These are phyloP conservation scores for Scotopteryx bipunctaria DNA, from an alignment of 2,888 invertebrate genomes.

Conservation along the genomic window DNA sequence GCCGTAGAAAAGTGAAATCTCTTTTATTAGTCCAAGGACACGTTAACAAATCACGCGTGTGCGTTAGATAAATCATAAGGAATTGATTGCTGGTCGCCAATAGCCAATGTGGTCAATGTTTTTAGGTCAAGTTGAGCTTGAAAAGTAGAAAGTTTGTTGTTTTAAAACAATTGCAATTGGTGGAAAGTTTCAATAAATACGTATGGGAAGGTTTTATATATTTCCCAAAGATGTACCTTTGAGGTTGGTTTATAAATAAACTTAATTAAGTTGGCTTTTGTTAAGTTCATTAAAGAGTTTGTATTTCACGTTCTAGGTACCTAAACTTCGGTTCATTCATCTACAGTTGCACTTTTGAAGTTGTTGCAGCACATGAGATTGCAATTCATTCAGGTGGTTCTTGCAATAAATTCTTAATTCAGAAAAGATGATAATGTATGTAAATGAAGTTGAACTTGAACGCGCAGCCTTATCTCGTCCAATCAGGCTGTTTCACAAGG, in stretches of 20 bases:
- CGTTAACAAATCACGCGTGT: constrained; percentile 27
- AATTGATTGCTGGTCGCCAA: constrained; percentile 10
- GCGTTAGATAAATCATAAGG: constrained; percentile 11
- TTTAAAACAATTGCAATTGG: not conserved
- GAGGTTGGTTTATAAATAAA: too few relatives aligned
- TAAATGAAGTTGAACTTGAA: constrained; percentile 57
- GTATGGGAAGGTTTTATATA: not conserved
- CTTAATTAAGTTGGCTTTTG: too few relatives aligned
- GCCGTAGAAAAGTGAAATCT: constrained; percentile 38
- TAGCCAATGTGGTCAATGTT: constrained; percentile 24
- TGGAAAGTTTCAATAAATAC: too few relatives aligned
- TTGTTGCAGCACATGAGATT: not conserved
- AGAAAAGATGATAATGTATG: constrained; percentile 19
- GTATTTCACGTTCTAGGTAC: too few relatives aligned
- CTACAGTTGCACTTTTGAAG: too few relatives aligned
- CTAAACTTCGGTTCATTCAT: too few relatives aligned
- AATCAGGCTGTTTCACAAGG: constrained; percentile 57
- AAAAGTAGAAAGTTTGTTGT: constrained; percentile 6
- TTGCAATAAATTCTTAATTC: not conserved
- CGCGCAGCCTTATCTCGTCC: constrained; percentile 36
- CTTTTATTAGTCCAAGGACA: constrained; percentile 37
- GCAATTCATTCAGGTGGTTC: constrained; percentile 7
- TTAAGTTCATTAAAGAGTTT: too few relatives aligned
- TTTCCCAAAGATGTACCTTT: not conserved
- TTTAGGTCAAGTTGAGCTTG: constrained; percentile 24